Base-by-base conservation (phyloP, 2,888 invertebrate species). In the Steinernema scapterisci region DNA sequence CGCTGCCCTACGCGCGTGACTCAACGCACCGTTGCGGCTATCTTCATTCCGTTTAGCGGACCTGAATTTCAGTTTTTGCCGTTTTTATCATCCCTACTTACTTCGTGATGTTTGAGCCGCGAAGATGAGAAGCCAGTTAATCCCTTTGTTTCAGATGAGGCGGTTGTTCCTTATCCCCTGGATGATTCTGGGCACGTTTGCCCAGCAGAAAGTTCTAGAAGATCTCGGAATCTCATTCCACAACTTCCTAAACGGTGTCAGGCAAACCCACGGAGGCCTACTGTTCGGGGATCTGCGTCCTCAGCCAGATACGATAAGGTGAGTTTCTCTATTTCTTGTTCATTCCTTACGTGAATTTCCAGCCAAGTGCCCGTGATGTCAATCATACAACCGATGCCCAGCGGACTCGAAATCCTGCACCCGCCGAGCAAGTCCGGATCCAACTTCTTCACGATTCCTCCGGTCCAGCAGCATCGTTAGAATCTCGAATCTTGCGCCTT, bases 401-500 rank as follows among this genome's bases (percentile, higher is more conserved):
- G 31, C 31, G 63, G 63, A 27, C 63, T 63, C 38, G 63, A 63
- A 31, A 63, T 63, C 16, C 31, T 63, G 31, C 63, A 63, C 16
- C 63, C 63, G 5, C 13, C 31, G 27, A 63, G 38, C 31, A 31
- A 27, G 11, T 27, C 31, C 13, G 48, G n/a, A 48, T 13, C 31
- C 31, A 21, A 63, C 31, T 63, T 63, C 31, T 63, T 63, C 63
- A 63, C 63, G 11, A 63, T 63, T 16, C 63, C 63, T 63, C 63
- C 63, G 1, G 38, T 63, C 27, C 63, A 63, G n/a, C 63, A 63
- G 38, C 63, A 63, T 21, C 63, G 63, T 63, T 16, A 38, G 63
- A 16, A 16, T 63, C n/a, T 63, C 7, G 9, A 38, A 38, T 63
- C 11, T 63, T 21, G 19, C 54, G 48, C 16, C 13, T 48, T 48